phyloP scores from a whole-genome alignment of 2,113 vertebrate species.

The Anarrhichthys ocellatus region DNA sequence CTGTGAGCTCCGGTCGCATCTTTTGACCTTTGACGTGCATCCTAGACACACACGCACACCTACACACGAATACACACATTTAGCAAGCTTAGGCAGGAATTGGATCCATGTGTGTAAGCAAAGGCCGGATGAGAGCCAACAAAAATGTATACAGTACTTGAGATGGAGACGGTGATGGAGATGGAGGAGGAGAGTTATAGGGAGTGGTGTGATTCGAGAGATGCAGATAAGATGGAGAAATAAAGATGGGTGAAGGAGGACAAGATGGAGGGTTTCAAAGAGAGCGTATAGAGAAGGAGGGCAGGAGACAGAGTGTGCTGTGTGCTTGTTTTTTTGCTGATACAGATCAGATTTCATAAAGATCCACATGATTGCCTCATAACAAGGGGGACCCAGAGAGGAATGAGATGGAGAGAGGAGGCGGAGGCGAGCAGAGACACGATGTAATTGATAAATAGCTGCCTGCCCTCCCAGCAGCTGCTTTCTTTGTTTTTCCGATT shows the following conservation, averaged over 20 bases:
- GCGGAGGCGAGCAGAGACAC: constrained; percentile 58
- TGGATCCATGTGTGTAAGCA: constrained; percentile 1
- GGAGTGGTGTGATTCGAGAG: constrained; percentile 27
- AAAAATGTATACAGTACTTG: constrained; percentile 17
- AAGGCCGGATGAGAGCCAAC: constrained; percentile 11
- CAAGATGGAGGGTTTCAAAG: constrained; percentile 65
- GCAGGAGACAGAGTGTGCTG: constrained; percentile 54
- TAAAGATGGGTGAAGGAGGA: constrained; percentile 57
- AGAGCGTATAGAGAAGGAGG: constrained; percentile 49
- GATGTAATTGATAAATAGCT: constrained; percentile 73
- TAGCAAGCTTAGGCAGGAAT: constrained; percentile 5
- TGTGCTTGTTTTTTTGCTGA: constrained; percentile 67
- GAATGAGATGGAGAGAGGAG: constrained; percentile 69
- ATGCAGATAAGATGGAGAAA: constrained; percentile 44
- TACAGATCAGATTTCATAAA: constrained; percentile 81
- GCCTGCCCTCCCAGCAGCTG: constrained; percentile 54
- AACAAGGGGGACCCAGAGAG: constrained; percentile 70
- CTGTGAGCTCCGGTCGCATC: constrained; percentile 37
- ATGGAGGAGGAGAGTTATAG: constrained; percentile 33
- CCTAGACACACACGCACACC: constrained; percentile 11
- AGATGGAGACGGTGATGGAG: constrained; percentile 31
- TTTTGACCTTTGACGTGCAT: constrained; percentile 54
- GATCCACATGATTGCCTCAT: constrained; percentile 81
- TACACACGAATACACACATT: constrained; percentile 5
- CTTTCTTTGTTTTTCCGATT: constrained; percentile 59